Evolutionary conservation across 2,113 vertebrate species (phyloP).

Genomic region (Rhombomys opimus): DNA sequence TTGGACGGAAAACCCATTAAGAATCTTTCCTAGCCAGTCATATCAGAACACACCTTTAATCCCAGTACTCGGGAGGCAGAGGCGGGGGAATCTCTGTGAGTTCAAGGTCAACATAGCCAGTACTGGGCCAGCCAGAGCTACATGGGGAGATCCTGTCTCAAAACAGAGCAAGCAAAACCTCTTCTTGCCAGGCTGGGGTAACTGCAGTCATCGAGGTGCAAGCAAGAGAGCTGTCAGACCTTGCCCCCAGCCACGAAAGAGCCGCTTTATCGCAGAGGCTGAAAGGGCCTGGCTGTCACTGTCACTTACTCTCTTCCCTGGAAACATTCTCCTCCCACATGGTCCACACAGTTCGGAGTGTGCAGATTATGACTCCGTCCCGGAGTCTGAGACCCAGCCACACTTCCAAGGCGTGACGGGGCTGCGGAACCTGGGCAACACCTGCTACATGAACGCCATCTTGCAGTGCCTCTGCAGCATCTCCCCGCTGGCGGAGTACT

Average conservation of each 20-base stretch:
- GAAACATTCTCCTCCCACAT: neutral
- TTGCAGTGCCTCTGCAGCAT: constrained; percentile 91
- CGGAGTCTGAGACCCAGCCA: neutral
- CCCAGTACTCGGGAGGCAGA: neutral
- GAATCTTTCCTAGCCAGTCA: neutral
- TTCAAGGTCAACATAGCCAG: neutral
- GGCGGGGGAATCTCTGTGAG: neutral
- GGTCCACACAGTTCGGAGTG: constrained; percentile 59
- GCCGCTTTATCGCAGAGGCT: neutral
- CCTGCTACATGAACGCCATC: constrained; percentile 92
- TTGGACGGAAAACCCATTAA: neutral
- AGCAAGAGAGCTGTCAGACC: neutral
- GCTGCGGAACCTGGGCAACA: constrained; percentile 91
- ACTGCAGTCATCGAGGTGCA: neutral
- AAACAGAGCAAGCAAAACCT: neutral
- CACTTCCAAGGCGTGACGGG: constrained; percentile 85
- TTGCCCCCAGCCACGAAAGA: neutral
- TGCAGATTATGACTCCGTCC: neutral
- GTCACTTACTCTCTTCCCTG: neutral
- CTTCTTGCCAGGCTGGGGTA: neutral
- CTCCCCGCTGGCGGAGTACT: constrained; percentile 88
- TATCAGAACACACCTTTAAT: neutral
- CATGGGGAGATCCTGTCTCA: neutral
- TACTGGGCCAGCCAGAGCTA: neutral
- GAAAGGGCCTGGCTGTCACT: neutral